phyloP scores from a whole-genome alignment of 2,797 vertebrate species.

The Lepidocolaptes lacrymiger region DNA sequence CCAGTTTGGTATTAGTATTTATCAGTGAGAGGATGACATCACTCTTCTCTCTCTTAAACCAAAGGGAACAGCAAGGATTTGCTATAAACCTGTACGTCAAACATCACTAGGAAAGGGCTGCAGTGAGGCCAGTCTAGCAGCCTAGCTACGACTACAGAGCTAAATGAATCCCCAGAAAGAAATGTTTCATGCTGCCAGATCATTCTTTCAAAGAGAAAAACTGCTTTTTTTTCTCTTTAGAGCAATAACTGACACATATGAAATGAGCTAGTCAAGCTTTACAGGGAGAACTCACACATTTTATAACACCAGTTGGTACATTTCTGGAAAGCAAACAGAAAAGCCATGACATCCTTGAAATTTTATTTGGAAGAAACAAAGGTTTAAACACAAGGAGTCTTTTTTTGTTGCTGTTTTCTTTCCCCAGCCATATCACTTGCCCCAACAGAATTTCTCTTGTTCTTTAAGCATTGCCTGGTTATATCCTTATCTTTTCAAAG shows the following conservation, averaged over 20 bases:
- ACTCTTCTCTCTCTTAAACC: background rate
- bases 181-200: background rate
- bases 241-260: background rate
- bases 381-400: background rate
- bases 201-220: background rate
- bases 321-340: slow-evolving; percentile 6
- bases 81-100: background rate
- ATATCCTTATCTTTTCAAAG: background rate
- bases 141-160: background rate
- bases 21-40: background rate
- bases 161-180: background rate
- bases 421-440: background rate
- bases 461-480: background rate
- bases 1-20: background rate
- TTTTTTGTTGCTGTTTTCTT: background rate
- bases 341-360: background rate
- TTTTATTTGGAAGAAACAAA: background rate
- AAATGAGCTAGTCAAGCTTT: slow-evolving; percentile 3
- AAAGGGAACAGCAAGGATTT: background rate
- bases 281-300: background rate
- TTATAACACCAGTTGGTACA: background rate
- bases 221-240: background rate
- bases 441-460: background rate
- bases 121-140: background rate
- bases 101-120: background rate